Conservation (phyloP, 2,113 vertebrate species). For the Eclectus roratus region DNA sequence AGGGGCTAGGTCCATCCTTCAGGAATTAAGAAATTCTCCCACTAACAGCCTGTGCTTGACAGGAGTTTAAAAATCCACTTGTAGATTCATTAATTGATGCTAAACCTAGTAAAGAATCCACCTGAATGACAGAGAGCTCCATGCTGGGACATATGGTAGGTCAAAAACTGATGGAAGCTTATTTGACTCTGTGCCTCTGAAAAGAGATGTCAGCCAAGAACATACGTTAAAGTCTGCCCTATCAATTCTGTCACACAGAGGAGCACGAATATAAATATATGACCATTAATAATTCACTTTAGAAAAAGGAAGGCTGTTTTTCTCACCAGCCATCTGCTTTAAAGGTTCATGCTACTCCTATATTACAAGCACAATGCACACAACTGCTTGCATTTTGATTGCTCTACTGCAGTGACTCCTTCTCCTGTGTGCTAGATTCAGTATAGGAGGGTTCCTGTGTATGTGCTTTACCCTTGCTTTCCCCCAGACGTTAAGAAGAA, state of each 20-base stretch:
- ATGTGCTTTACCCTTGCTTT: neutral
- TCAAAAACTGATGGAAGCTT: neutral
- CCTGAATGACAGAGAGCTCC: neutral
- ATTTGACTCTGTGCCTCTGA: neutral
- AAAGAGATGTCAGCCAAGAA: neutral
- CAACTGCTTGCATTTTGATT: neutral
- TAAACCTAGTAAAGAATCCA: neutral
- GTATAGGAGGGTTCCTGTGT: neutral
- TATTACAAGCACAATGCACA: neutral
- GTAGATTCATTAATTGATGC: neutral
- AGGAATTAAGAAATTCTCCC: neutral
- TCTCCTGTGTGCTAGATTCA: neutral
- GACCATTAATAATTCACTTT: neutral
- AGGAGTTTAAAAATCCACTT: neutral
- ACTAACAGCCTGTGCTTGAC: neutral
- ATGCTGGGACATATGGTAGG: neutral
- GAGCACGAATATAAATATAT: neutral
- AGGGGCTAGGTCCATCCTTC: neutral
- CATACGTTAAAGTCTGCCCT: neutral
- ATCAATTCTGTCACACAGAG: neutral
- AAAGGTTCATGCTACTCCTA: neutral
- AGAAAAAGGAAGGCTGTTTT: neutral
- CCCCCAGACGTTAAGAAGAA: neutral
- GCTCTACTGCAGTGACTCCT: neutral
- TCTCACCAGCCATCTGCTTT: neutral